Conservation (phyloP, 1,140 invertebrate species). For the Drosophila aff. region DNA sequence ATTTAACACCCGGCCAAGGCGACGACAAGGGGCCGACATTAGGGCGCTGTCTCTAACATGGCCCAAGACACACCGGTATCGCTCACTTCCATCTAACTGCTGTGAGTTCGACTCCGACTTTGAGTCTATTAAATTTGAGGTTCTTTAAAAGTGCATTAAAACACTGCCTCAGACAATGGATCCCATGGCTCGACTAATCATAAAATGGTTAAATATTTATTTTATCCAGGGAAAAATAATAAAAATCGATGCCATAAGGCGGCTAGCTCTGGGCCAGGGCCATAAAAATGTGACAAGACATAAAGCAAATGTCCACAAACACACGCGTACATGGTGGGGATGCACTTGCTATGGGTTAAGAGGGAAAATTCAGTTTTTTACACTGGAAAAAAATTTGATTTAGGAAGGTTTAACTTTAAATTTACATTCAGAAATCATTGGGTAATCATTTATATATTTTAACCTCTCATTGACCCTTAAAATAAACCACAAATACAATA, state of each 20-base stretch:
- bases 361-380: slow-evolving; percentile 4
- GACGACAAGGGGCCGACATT: slow-evolving; percentile 37
- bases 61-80: slow-evolving; percentile 11
- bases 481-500: too few relatives aligned
- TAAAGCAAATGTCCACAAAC: slow-evolving; percentile 66
- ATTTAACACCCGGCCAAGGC: slow-evolving; percentile 69
- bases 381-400: neutral
- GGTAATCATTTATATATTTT: too few relatives aligned
- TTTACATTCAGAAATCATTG: too few relatives aligned
- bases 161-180: slow-evolving; percentile 51
- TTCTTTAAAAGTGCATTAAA: slow-evolving; percentile 79
- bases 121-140: slow-evolving; percentile 74
- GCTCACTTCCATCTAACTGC: slow-evolving; percentile 29
- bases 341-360: slow-evolving; percentile 58
- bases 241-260: slow-evolving; percentile 79
- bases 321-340: slow-evolving; percentile 5
- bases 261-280: slow-evolving; percentile 14
- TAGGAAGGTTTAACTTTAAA: neutral
- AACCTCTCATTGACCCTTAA: too few relatives aligned
- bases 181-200: slow-evolving; percentile 41
- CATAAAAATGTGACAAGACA: slow-evolving; percentile 81
- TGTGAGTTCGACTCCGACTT: neutral
- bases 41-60: slow-evolving; percentile 36
- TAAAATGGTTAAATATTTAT: slow-evolving; percentile 80
- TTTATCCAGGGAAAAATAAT: slow-evolving; percentile 73